Conservation (phyloP, 1,140 invertebrate species). For the Calephelis virginiensis region DNA sequence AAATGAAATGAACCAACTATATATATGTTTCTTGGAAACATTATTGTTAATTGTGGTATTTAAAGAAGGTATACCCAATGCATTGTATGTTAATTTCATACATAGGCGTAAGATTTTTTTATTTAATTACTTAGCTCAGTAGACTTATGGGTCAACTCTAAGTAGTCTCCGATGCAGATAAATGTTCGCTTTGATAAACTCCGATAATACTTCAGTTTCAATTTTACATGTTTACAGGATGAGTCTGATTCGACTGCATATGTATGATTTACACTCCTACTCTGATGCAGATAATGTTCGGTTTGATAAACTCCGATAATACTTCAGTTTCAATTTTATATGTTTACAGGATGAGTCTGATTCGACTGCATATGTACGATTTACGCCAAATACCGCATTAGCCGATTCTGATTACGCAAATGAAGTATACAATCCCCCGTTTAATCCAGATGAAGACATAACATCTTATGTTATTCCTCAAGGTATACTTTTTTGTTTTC, state of each 20-base stretch:
- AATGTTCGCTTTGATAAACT: too few relatives aligned
- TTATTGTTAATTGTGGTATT: too few relatives aligned
- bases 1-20: too few relatives aligned
- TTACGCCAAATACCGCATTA: slow-evolving; percentile 84
- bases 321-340: slow-evolving; percentile 7
- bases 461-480: slow-evolving; percentile 46
- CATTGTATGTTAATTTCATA: too few relatives aligned
- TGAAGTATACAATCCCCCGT: slow-evolving; percentile 87
- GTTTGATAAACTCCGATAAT: too few relatives aligned
- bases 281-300: too few relatives aligned
- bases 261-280: slow-evolving; percentile 88
- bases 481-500: slow-evolving; percentile 36
- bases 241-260: slow-evolving; percentile 85
- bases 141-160: too few relatives aligned
- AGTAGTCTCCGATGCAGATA: too few relatives aligned
- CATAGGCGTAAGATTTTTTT: too few relatives aligned
- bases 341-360: slow-evolving; percentile 79
- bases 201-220: background rate
- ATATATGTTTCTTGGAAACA: too few relatives aligned
- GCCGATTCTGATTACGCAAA: slow-evolving; percentile 85
- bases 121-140: too few relatives aligned
- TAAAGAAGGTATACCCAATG: too few relatives aligned
- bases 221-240: slow-evolving; percentile 50
- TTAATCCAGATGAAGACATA: slow-evolving; percentile 49
- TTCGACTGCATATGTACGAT: slow-evolving; percentile 87